These are phyloP conservation scores for Pagetopsis macropterus DNA, from an alignment of 2,797 vertebrate genomes.

Conservation along the genomic window DNA sequence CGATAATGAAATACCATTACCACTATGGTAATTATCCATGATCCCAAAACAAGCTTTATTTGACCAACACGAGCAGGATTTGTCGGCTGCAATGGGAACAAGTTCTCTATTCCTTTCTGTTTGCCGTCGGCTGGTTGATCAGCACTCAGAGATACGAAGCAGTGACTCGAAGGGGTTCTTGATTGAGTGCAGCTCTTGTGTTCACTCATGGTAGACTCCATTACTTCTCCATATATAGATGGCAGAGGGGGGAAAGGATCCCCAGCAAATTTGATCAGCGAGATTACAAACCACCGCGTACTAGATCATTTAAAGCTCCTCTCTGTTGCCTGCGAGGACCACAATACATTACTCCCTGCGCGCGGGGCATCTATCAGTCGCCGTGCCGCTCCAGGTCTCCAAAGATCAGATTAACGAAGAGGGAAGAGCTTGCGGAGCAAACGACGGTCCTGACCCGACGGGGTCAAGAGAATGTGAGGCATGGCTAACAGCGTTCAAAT, in stretches of 20 bases:
- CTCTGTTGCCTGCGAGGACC: slow-evolving; percentile 72
- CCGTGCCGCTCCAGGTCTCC: slow-evolving; percentile 51
- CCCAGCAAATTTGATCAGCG: slow-evolving; percentile 78
- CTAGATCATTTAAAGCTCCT: slow-evolving; percentile 82
- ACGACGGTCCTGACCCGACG: slow-evolving; percentile 44
- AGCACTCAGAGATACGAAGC: slow-evolving; percentile 40
- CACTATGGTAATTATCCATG: background rate
- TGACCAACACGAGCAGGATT: background rate
- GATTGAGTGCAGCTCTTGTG: slow-evolving; percentile 72
- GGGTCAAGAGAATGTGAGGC: slow-evolving; percentile 63
- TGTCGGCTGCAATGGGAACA: background rate
- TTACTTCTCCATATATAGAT: slow-evolving; percentile 75
- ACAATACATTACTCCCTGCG: slow-evolving; percentile 68
- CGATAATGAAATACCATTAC: background rate
- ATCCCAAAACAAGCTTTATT: background rate
- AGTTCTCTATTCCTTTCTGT: background rate
- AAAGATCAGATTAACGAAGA: slow-evolving; percentile 58
- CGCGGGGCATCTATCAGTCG: slow-evolving; percentile 70
- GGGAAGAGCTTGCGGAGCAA: slow-evolving; percentile 32
- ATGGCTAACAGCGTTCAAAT: slow-evolving; percentile 46
- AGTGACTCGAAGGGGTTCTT: slow-evolving; percentile 43
- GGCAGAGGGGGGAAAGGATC: slow-evolving; percentile 61
- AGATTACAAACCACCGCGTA: slow-evolving; percentile 77
- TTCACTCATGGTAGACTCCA: slow-evolving; percentile 72
- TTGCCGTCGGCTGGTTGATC: slow-evolving; percentile 31